These are phyloP conservation scores for Lycopodina hypogea DNA, from an alignment of 37 sponge, comb jelly and placozoan species.

Conservation along the genomic window DNA sequence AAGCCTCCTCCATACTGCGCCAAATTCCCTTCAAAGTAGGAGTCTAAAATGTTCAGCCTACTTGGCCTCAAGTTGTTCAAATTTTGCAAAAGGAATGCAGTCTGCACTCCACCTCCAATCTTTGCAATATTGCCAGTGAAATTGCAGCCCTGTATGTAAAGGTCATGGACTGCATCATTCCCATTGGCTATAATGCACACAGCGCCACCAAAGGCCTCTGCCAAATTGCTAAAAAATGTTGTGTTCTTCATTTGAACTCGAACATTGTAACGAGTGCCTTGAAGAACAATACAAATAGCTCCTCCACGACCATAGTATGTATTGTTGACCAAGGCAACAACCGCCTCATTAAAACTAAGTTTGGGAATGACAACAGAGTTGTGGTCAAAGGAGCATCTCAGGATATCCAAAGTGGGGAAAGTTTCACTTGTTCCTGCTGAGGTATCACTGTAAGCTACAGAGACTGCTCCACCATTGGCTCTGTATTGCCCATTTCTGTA, in stretches of 20 bases:
- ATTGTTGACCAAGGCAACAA: slow-evolving; percentile 18
- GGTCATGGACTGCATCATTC: slow-evolving; percentile 20
- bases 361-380: neutral
- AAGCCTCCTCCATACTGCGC: slow-evolving; percentile 43
- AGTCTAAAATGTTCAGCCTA: neutral
- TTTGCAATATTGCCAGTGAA: slow-evolving; percentile 22
- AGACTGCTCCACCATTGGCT: slow-evolving; percentile 47
- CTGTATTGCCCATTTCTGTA: slow-evolving; percentile 9
- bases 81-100: slow-evolving; percentile 17
- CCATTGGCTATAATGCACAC: slow-evolving; percentile 19
- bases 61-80: neutral
- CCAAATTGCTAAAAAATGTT: slow-evolving; percentile 34
- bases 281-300: slow-evolving; percentile 32
- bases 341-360: neutral
- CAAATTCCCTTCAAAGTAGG: slow-evolving; percentile 34
- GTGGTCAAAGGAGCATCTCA: neutral
- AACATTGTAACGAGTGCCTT: slow-evolving; percentile 1
- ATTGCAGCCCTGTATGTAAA: slow-evolving; percentile 6
- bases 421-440: neutral
- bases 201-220: slow-evolving; percentile 47
- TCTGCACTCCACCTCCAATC: slow-evolving; percentile 35
- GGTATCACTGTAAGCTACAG: slow-evolving; percentile 16
- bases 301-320: slow-evolving; percentile 59
- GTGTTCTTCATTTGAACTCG: slow-evolving; percentile 8
- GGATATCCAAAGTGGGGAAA: neutral